Conservation (phyloP, 2,113 vertebrate genomes). For the Poicephalus gulielmi region DNA sequence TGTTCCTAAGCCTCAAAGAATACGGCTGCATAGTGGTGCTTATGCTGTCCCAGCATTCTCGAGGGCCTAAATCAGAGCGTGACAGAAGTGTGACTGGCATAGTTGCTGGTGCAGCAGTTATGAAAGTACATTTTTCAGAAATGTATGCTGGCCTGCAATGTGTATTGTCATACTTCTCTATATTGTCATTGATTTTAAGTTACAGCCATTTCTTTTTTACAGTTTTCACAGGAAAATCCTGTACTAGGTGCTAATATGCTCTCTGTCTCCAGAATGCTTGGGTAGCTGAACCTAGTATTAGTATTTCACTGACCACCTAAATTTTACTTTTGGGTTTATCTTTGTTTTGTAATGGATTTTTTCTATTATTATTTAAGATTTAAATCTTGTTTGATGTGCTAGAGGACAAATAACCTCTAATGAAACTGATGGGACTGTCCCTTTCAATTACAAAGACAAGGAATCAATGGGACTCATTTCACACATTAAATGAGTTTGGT, state of each 20-base stretch:
- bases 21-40: not conserved
- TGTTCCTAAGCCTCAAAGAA: constrained; percentile 24
- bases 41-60: not conserved
- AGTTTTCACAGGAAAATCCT: not conserved
- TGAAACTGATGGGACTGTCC: constrained; percentile 48
- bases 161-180: not conserved
- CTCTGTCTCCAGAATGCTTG: not conserved
- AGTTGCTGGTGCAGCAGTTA: not conserved
- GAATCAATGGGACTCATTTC: constrained; percentile 62
- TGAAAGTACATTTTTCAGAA: constrained; percentile 37
- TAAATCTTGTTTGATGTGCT: constrained; percentile 41
- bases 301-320: constrained; percentile 13
- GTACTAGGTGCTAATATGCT: not conserved
- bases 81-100: not conserved
- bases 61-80: not conserved
- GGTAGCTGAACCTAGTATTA: not conserved
- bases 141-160: not conserved
- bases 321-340: constrained; percentile 21
- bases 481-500: constrained; percentile 33
- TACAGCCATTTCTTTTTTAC: not conserved
- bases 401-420: constrained; percentile 32
- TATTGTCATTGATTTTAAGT: constrained; percentile 47
- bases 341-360: not conserved
- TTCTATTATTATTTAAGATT: not conserved
- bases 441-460: constrained; percentile 64